Base-by-base conservation (phyloP, 2,888 invertebrate genomes). In the Synanthedon tipuliformis region DNA sequence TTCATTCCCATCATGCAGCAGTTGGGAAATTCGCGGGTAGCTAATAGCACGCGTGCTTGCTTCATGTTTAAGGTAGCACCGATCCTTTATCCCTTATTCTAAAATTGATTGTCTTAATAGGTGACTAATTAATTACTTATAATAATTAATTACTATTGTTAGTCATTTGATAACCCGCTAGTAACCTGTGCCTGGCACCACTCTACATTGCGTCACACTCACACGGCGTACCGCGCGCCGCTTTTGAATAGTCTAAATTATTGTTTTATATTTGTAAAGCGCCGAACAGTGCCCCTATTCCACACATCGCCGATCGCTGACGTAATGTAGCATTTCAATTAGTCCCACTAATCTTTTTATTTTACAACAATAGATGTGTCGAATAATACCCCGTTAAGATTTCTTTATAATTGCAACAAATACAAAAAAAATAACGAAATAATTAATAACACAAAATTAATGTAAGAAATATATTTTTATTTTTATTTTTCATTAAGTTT, bases 211-310 rank as follows among this genome's bases (percentile, higher is more conserved):
- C 79, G 79, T 77, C 81, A 75, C 75, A 72, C 34, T 34, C 34
- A 34, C 34, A 34, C 34, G 34, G 34, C 34, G 34, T 34, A 34
- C 71, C 73, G 72, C 78, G 67, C 70, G 73, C 78, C 81, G 34
- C 34, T 81, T 85, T 85, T 83, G 81, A 80, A 76, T 78, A 77
- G 78, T 84, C 82, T 76, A 81, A 85, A 83, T 82, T 79, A 85
- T 86, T 86, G 86, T 86, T 86, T 86, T 86, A 86, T 83, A 86
- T 84, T 83, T 83, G 79, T 80, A 80, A 77, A 81, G 81, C 77
- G 70, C 64, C 67, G 75, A 73, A 71, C 75, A 76, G 78, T 77
- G 78, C 81, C 81, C 76, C 80, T 79, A 78, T 80, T 74, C 69
- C 63, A 61, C 63, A 56, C 63, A 40, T 60, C 52, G 54, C 53